Evolutionary conservation across 23 tunicate genomes (phyloP).

Genomic region (Aplidium turbinatum): DNA sequence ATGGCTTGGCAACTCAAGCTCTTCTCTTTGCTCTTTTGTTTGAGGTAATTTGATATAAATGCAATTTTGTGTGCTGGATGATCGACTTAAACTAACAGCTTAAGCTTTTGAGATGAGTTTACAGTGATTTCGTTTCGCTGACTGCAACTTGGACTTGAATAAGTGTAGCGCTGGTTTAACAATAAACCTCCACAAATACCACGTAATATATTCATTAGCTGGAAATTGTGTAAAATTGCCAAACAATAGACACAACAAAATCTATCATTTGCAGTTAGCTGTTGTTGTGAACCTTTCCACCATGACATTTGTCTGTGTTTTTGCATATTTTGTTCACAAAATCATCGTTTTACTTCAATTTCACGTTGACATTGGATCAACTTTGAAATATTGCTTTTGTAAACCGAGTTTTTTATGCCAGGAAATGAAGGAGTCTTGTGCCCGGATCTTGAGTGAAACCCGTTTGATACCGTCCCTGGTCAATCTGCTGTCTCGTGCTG

Average conservation of each 20-base stretch:
- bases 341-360: neutral
- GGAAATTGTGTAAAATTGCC: no score
- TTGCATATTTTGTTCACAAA: no score
- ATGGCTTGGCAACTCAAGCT: constrained; percentile 56
- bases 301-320: no score
- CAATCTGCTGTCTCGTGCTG: constrained; percentile 18
- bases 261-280: neutral
- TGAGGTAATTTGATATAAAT: constrained; percentile 37
- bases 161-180: no score
- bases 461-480: constrained; percentile 36
- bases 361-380: neutral
- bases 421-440: constrained; percentile 74
- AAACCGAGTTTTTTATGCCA: constrained; percentile 18
- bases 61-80: no score
- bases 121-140: no score
- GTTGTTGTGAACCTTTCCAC: neutral
- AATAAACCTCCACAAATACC: no score
- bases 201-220: no score
- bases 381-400: neutral
- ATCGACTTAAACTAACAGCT: no score
- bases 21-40: constrained; percentile 69
- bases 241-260: neutral
- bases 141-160: no score
- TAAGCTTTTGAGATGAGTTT: no score
- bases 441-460: constrained; percentile 41